Base-by-base conservation (phyloP, 2,888 invertebrate species). In the Erebia aethiops region DNA sequence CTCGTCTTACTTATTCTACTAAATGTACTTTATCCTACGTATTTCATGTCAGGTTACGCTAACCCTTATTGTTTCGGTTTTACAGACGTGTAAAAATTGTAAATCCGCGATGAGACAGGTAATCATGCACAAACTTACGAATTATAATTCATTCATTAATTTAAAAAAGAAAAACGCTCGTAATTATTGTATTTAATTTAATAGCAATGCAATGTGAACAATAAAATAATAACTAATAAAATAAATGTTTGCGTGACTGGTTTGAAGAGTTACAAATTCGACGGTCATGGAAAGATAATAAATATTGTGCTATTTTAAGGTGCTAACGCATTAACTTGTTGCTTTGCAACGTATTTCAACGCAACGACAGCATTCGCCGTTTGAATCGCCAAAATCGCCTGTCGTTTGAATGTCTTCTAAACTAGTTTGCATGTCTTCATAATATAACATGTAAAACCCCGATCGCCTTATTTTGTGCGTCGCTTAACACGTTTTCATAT, bases 91-190 rank as follows among this genome's bases (percentile, higher is more conserved):
- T 88, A 88, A 83, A 88, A 87, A 88, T 60, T 89, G 87, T 89
- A 87, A 86, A 88, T 87, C 88, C 84, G 86, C 81, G 81, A 78
- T 82, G 82, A 85, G 79, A 89, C 89, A 87, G 87, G 83, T 86
- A 85, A 46, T 83, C 82, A 88, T 87, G 92, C 92, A 92, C 92
- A 92, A 92, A 92, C 82, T 84, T 87, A 88, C 83, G 83, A 86
- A 87, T 88, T 87, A 84, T 26, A 26, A 26, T 80, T 81, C 79
- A 81, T 81, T 80, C 75, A 82, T 82, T 87, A 83, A 80, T 83
- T 84, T 81, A 81, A 80, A 77, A 62, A 57, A 35, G 35, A 62
- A 51, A 60, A 81, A 82, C 80, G 80, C 78, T 77, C 76, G 79
- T 81, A 62, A 46, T 81, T 79, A 79, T 74, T 79, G 74, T 79